Conservation (phyloP, 2,888 invertebrate genomes). For the Noctua janthe region DNA sequence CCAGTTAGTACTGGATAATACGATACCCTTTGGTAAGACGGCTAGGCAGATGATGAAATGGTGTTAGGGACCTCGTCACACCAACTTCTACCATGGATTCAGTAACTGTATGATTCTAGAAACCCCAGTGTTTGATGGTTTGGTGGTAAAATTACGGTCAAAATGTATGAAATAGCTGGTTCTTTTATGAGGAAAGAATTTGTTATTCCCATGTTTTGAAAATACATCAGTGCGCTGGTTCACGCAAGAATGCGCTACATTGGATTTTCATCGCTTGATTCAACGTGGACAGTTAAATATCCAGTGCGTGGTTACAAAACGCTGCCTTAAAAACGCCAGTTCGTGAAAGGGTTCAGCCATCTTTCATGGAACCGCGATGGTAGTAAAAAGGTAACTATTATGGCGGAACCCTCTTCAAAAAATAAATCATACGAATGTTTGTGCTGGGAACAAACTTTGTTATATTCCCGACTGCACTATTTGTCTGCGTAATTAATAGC, state of each 20-base stretch:
- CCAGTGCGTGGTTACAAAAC: neutral
- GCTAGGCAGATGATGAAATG: too few species aligned
- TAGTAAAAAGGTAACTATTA: neutral
- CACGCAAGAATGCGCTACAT: neutral
- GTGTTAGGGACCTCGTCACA: too few species aligned
- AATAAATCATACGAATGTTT: constrained; percentile 32
- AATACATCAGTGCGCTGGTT: too few species aligned
- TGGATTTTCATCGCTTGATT: neutral
- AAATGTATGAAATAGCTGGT: too few species aligned
- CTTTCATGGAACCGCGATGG: neutral
- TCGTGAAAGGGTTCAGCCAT: neutral
- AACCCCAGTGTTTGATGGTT: too few species aligned
- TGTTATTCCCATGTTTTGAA: neutral
- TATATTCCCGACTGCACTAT: constrained; percentile 39
- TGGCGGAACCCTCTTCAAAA: neutral
- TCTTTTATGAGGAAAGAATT: neutral
- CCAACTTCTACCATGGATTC: too few species aligned
- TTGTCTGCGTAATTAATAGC: constrained; percentile 48
- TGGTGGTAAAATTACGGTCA: too few species aligned
- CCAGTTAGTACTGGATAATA: too few species aligned
- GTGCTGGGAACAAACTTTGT: constrained; percentile 1
- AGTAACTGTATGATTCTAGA: too few species aligned
- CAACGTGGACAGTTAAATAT: neutral
- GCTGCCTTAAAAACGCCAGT: neutral
- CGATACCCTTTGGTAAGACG: too few species aligned